Base-by-base conservation (phyloP, 2,888 invertebrate genomes). In the Meghimatium bilineatum region DNA sequence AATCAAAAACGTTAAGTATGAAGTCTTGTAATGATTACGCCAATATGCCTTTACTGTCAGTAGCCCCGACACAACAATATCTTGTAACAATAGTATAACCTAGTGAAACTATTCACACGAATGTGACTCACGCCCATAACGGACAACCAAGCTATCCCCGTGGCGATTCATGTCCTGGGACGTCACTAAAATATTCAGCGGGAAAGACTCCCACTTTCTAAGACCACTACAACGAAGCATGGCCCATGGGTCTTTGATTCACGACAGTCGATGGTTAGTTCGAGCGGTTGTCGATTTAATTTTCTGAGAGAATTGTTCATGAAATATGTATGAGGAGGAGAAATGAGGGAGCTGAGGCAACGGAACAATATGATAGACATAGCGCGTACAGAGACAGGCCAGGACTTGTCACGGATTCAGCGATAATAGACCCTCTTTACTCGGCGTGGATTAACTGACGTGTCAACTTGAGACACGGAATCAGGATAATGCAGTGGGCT, bases 271-370 rank as follows among this genome's bases (percentile, higher is more conserved):
- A 8, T 29, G 32, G 12, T 6, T 29, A 8, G 29, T 49, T n/a
- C 26, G 20, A 75, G 75, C 29, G 52, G 32, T 75, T 44, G 26
- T 52, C 75, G 29, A 49, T 52, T 75, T n/a, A 49, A 66, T 66
- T 66, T 66, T 12, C 66, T 32, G 32, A 66, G 32, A 66, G 32
- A 29, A 1, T 32, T 66, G 66, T 1, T 29, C 66, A 66, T 66
- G 66, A 66, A 66, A 66, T 66, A 66, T 66, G 5, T 32, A 66
- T 66, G 17, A 66, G 32, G 66, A 66, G 12, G 44, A 6, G 29
- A n/a, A 29, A 63, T 14, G 23, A 66, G 32, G 29, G 66, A 29
- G 29, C n/a, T n/a, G n/a, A n/a, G n/a, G n/a, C n/a, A n/a, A n/a
- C n/a, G n/a, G n/a, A n/a, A 63, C n/a, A 63, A n/a, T 63, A 29